phyloP scores from a whole-genome alignment of 2,113 vertebrate genomes.

The Malaclemys terrapin region DNA sequence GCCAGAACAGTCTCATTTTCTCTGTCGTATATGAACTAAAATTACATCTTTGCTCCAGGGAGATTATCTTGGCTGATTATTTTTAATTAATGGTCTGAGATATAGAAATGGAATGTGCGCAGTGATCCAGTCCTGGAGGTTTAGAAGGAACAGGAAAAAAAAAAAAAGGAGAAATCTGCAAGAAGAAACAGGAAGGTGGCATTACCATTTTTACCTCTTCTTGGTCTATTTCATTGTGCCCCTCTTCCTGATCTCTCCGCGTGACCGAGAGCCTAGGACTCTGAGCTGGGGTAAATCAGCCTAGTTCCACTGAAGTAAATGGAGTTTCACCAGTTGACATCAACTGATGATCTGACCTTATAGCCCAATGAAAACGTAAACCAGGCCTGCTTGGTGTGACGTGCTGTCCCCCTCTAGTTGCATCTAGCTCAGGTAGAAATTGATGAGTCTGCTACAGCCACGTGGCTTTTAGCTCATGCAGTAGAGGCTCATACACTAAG shows the following conservation, averaged over 20 bases:
- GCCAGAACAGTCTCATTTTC: background rate
- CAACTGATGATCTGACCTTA: background rate
- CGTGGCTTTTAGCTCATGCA: too few species aligned
- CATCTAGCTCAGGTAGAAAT: too few species aligned
- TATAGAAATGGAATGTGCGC: background rate
- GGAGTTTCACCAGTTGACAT: background rate
- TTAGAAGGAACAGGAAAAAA: background rate
- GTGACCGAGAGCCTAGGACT: background rate
- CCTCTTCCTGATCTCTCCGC: background rate
- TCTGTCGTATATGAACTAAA: background rate
- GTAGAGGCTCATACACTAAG: too few species aligned
- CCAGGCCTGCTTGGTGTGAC: too few species aligned
- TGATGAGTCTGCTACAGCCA: too few species aligned
- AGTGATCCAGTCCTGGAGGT: background rate
- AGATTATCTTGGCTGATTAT: background rate
- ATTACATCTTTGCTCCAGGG: background rate
- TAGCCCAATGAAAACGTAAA: background rate
- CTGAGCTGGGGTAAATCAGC: background rate
- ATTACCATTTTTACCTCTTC: background rate
- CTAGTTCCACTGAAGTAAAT: background rate
- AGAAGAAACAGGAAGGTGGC: background rate
- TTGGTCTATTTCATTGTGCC: background rate
- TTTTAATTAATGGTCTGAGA: background rate
- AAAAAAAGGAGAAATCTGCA: background rate
- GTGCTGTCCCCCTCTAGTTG: too few species aligned